phyloP scores from a whole-genome alignment of 2,113 vertebrate species.

The Platycercus adscitus region DNA sequence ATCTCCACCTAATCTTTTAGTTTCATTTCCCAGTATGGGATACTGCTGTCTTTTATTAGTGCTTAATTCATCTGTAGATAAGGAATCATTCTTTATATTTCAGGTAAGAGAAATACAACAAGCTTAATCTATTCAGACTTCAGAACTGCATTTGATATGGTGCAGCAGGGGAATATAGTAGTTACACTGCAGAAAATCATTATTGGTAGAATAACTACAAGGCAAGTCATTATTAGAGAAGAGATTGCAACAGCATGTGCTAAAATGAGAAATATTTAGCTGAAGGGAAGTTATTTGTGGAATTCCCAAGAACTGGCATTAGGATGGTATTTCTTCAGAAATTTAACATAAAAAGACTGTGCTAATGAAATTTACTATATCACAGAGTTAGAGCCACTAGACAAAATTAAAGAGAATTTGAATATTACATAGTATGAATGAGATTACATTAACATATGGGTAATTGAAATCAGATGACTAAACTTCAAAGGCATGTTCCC shows the following conservation, averaged over 20 bases:
- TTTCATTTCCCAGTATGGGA: not conserved
- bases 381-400: not conserved
- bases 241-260: not conserved
- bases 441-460: not conserved
- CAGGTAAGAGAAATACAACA: not conserved
- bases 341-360: not conserved
- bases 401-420: not conserved
- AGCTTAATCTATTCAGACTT: not conserved
- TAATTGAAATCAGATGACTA: not conserved
- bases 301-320: not conserved
- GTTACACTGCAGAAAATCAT: not conserved
- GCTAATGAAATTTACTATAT: not conserved
- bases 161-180: slow-evolving; percentile 11
- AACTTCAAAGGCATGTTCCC: not conserved
- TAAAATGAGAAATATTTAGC: slow-evolving; percentile 39
- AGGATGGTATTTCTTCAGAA: slow-evolving; percentile 2
- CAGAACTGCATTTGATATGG: not conserved
- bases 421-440: not conserved
- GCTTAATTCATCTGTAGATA: slow-evolving; percentile 7
- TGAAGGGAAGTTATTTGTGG: not conserved
- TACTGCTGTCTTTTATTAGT: not conserved
- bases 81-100: not conserved
- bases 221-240: slow-evolving; percentile 25
- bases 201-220: slow-evolving; percentile 22
- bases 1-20: not conserved